These are phyloP conservation scores for Tenthredo amoena DNA, from an alignment of 2,888 invertebrate species.

Conservation along the genomic window DNA sequence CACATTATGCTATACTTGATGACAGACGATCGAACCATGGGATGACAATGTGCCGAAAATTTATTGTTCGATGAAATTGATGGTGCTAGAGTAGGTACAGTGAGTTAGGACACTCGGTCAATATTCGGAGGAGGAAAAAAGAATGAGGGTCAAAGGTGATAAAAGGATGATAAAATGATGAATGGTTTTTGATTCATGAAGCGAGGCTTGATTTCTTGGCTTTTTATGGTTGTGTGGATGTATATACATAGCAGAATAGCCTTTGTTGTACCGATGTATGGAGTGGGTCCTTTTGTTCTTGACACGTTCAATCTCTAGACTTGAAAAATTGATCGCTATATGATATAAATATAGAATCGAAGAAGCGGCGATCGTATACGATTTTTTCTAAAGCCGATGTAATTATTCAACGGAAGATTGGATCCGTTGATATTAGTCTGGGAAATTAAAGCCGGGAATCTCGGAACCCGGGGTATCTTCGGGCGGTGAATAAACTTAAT, in stretches of 20 bases:
- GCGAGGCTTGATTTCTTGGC: background rate
- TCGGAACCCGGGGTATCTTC: background rate
- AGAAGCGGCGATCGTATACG: background rate
- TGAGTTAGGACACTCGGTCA: background rate
- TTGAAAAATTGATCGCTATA: background rate
- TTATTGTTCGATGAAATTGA: slow-evolving; percentile 14
- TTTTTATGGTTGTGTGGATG: background rate
- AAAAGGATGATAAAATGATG: slow-evolving; percentile 15
- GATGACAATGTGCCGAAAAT: background rate
- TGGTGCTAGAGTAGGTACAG: background rate
- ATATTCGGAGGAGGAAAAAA: background rate
- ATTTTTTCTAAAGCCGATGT: background rate
- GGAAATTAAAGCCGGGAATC: background rate
- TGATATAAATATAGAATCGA: background rate
- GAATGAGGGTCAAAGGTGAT: slow-evolving; percentile 24
- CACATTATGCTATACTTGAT: background rate
- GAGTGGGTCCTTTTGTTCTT: background rate
- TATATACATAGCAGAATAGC: background rate
- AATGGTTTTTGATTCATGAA: slow-evolving; percentile 15
- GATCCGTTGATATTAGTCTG: background rate
- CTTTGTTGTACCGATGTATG: background rate
- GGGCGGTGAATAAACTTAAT: slow-evolving; percentile 28
- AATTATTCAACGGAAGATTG: background rate
- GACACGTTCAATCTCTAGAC: background rate
- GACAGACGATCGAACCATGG: background rate